A percentile compares a stretch with the other conserved stretches of the same genome.
These are phyloP conservation scores for Epizoanthus scotinus DNA, from an alignment of 92 coral and sea anemone species.

Conservation along the genomic window DNA sequence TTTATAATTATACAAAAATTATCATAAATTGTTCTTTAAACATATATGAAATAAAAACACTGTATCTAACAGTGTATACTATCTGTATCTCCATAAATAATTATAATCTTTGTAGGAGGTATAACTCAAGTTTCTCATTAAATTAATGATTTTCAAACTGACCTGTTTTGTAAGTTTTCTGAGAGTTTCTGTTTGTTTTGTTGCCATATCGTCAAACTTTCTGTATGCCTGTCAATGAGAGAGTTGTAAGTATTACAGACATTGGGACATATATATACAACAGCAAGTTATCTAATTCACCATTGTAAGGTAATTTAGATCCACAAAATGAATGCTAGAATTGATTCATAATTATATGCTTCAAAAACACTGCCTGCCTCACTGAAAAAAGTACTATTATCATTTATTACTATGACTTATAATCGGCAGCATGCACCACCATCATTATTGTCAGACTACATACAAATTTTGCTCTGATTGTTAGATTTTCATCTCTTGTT, in stretches of 20 bases:
- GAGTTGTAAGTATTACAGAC: neutral
- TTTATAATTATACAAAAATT: no score
- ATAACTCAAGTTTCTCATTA: no score
- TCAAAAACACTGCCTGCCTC: neutral
- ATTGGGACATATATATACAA: no score
- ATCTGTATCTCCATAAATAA: neutral
- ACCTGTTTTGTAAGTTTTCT: slow-evolving; percentile 97
- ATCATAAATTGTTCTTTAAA: neutral
- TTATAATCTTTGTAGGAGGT: no score
- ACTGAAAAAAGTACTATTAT: no score
- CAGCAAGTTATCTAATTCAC: no score
- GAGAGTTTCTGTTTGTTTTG: slow-evolving; percentile 95
- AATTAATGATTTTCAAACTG: neutral
- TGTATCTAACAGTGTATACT: neutral
- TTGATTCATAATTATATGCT: neutral
- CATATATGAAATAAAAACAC: neutral
- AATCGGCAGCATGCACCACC: no score
- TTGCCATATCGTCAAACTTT: slow-evolving; percentile 99
- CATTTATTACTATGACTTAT: no score
- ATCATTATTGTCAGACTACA: no score
- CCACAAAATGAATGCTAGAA: neutral
- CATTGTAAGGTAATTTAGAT: no score
- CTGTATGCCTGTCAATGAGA: slow-evolving; percentile 79
- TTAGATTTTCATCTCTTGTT: no score
- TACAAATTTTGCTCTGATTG: no score